A percentile compares a stretch with the other conserved stretches of the same genome.
phyloP scores from a whole-genome alignment of 1,140 invertebrate species.

The Branchinecta lindahli region DNA sequence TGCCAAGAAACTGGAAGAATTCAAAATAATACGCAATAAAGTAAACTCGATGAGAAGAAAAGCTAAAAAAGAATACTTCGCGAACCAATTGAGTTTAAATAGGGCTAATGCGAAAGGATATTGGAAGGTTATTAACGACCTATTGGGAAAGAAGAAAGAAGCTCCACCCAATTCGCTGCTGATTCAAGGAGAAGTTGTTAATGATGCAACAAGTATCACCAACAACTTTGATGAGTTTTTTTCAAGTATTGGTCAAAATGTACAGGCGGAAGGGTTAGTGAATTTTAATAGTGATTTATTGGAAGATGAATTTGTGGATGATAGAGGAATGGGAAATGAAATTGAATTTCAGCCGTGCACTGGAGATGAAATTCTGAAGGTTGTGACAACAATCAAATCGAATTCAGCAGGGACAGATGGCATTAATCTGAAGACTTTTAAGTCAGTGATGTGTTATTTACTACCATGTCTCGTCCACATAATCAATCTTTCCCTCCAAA shows the following conservation, averaged over 20 bases:
- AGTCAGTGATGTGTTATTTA: too few species aligned
- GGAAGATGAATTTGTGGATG: conserved; percentile 8
- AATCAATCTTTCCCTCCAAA: too few species aligned
- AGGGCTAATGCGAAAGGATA: background rate
- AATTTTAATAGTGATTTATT: conserved; percentile 4
- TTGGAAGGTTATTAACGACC: conserved; percentile 8
- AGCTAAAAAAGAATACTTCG: too few species aligned
- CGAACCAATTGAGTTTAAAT: conserved; percentile 5
- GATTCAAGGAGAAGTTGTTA: too few species aligned
- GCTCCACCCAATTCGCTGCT: too few species aligned
- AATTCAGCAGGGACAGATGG: conserved; percentile 5
- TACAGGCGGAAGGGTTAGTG: background rate
- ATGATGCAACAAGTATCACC: background rate
- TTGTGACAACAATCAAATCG: conserved; percentile 2
- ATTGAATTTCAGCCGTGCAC: conserved; percentile 5
- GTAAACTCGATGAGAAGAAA: too few species aligned
- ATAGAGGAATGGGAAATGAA: conserved; percentile 1
- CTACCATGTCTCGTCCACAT: too few species aligned
- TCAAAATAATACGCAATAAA: too few species aligned
- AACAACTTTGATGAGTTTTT: conserved; percentile 2
- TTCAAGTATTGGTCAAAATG: background rate
- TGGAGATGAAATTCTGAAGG: conserved; percentile 5
- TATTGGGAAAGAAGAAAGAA: conserved; percentile 6
- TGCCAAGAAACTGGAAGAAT: too few species aligned
- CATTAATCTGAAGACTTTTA: too few species aligned